Percentiles rank a stretch among this genome's conserved stretches.
These are phyloP conservation scores for Ennomos quercinarius DNA, from an alignment of 2,888 invertebrate genomes.

Conservation along the genomic window DNA sequence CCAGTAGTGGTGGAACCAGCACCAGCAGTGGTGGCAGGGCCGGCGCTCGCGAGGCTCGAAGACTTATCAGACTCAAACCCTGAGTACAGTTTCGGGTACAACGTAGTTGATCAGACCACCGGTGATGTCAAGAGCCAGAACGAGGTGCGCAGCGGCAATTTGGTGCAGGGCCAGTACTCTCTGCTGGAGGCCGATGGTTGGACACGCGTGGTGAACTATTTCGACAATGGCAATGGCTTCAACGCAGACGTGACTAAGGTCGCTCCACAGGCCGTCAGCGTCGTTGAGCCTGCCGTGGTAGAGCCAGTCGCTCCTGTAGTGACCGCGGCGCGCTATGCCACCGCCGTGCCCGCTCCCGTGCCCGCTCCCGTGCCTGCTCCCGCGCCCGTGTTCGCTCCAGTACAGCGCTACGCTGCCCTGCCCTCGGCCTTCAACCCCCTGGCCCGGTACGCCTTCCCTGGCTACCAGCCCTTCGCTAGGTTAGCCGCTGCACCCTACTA, in stretches of 20 bases:
- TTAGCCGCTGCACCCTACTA: conserved; percentile 55
- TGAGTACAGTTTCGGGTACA: conserved; percentile 81
- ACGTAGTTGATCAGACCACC: conserved; percentile 70
- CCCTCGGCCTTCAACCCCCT: conserved; percentile 28
- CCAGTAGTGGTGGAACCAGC: conserved; percentile 58
- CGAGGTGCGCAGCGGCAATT: conserved; percentile 81
- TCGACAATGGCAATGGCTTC: conserved; percentile 73
- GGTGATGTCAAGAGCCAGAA: conserved; percentile 75
- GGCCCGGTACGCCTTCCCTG: conserved; percentile 43
- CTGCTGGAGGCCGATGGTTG: conserved; percentile 71
- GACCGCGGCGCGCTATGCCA: too few relatives aligned
- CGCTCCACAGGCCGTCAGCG: too few relatives aligned
- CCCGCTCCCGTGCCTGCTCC: conserved; percentile 27
- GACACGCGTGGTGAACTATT: conserved; percentile 71
- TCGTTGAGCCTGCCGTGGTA: too few relatives aligned
- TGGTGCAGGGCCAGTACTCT: conserved; percentile 76
- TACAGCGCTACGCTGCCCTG: not conserved
- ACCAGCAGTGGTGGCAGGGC: conserved; percentile 41
- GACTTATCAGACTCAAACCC: conserved; percentile 82
- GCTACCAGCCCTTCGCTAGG: conserved; percentile 52
- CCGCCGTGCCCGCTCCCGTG: conserved; percentile 39
- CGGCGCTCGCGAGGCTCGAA: conserved; percentile 54
- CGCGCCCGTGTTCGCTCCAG: not conserved
- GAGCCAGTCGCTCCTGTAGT: too few relatives aligned
- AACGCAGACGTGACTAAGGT: conserved; percentile 61